Conservation (phyloP, 2,113 vertebrate species). For the Uropsilus gracilis region DNA sequence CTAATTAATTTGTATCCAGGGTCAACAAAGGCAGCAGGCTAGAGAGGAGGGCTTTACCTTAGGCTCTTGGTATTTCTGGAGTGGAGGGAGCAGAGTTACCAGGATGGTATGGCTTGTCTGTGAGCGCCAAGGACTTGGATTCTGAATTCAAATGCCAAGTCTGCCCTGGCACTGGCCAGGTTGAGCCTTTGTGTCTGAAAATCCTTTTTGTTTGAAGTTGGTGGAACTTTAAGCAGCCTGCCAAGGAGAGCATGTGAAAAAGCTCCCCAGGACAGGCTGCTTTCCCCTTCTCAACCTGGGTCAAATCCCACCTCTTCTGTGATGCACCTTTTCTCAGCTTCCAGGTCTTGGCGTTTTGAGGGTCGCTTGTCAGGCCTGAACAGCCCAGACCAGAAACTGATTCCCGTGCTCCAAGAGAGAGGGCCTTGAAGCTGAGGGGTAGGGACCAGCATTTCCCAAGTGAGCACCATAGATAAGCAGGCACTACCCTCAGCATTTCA, state of each 20-base stretch:
- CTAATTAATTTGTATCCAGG: conserved; percentile 25
- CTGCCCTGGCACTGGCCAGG: conserved; percentile 85
- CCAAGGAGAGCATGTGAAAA: conserved; percentile 86
- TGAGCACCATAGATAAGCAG: not conserved
- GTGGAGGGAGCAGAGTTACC: conserved; percentile 76
- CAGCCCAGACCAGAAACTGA: not conserved
- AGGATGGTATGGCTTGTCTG: conserved; percentile 67
- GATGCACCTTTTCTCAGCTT: conserved; percentile 50
- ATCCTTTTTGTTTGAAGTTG: conserved; percentile 86
- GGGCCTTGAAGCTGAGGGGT: not conserved
- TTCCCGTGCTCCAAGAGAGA: not conserved
- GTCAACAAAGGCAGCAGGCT: conserved; percentile 6
- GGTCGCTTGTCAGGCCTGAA: not conserved
- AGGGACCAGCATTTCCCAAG: not conserved
- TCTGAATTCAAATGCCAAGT: conserved; percentile 84
- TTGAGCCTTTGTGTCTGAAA: conserved; percentile 85
- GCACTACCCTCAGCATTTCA: not conserved
- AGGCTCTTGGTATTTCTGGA: conserved; percentile 61
- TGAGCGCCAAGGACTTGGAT: conserved; percentile 80
- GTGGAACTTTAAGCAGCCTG: conserved; percentile 85
- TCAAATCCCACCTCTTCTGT: not conserved
- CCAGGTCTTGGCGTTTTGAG: not conserved
- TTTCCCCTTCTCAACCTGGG: conserved; percentile 67
- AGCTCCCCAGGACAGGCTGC: conserved; percentile 74
- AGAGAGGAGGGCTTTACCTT: not conserved